These are phyloP conservation scores for Xenops minutus DNA, from an alignment of 2,797 vertebrate genomes.

Conservation along the genomic window DNA sequence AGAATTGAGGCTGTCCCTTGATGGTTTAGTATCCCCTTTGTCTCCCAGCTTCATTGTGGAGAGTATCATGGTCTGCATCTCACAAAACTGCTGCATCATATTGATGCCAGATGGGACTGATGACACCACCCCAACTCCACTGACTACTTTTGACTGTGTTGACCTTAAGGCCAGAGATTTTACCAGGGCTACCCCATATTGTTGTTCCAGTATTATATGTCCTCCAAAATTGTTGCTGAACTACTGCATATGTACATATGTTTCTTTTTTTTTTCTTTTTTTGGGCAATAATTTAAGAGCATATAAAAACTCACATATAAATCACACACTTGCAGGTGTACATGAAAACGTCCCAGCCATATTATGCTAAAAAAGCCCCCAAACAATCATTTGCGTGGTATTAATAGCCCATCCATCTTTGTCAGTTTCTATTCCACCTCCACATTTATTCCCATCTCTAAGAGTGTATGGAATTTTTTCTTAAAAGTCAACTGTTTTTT, in stretches of 20 bases:
- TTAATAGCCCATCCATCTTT: background rate
- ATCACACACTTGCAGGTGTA: background rate
- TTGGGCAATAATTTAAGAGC: background rate
- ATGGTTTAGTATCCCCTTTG: background rate
- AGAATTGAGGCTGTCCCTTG: background rate
- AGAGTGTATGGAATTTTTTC: background rate
- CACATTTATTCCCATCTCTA: background rate
- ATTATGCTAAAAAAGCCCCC: background rate
- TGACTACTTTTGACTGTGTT: background rate
- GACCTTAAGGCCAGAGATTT: background rate
- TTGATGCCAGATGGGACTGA: background rate
- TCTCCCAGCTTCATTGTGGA: background rate
- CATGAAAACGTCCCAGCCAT: background rate
- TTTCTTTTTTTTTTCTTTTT: background rate
- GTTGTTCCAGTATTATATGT: background rate
- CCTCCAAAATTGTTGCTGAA: background rate
- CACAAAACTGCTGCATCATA: accelerated
- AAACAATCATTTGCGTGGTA: background rate
- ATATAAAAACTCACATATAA: background rate
- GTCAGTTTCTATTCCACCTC: background rate
- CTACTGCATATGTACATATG: background rate
- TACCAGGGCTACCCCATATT: background rate
- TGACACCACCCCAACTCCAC: background rate
- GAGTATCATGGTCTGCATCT: background rate
- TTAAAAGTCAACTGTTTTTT: background rate